Evolutionary conservation across 2,888 invertebrate species (phyloP), one percentile per base, ranked within the genome.

Genomic region (Odiellus spinosus): DNA sequence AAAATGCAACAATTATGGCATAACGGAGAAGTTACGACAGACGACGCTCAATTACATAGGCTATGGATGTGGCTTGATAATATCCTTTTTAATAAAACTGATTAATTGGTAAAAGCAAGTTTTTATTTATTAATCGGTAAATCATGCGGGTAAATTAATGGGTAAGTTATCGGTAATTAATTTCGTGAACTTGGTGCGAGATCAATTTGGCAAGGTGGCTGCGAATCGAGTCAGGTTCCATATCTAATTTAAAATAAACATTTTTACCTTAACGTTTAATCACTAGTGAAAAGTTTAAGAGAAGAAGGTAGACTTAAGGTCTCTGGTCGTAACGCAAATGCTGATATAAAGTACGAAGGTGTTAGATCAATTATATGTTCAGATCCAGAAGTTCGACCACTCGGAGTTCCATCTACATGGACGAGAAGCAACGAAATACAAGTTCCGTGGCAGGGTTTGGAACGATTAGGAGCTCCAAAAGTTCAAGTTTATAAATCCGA

Each of bases 21-120:
- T 61, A 87, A 88, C 66, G 83, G 81, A 0, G 80, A 82, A 56
- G 78, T 82, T 26, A 26, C 26, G 0, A 59, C 63, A 12, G 64
- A 67, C 44, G 82, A 82, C 59, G 76, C 77, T 34, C 72, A 77
- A 20, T 65, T 91, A 34, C 76, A 77, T 57, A 80, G 77, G 50
- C 72, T 90, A 14, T 93, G 91, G 91, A 75, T 78, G 51, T 86
- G 85, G 77, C 64, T 87, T 48, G 76, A 78, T 49, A 56, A 63
- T 65, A 64, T 65, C 64, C 63, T 63, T 62, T 46, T 46, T 21
- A 11, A 26, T n/a, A n/a, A n/a, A n/a, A n/a, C n/a, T n/a, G n/a
- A n/a, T n/a, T n/a, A n/a, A n/a, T n/a, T n/a, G n/a, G n/a, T n/a
- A n/a, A n/a, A n/a, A n/a, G n/a, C n/a, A n/a, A n/a, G n/a, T n/a